Conservation (phyloP, 2,113 vertebrate species). For the Rhipidura dahli region DNA sequence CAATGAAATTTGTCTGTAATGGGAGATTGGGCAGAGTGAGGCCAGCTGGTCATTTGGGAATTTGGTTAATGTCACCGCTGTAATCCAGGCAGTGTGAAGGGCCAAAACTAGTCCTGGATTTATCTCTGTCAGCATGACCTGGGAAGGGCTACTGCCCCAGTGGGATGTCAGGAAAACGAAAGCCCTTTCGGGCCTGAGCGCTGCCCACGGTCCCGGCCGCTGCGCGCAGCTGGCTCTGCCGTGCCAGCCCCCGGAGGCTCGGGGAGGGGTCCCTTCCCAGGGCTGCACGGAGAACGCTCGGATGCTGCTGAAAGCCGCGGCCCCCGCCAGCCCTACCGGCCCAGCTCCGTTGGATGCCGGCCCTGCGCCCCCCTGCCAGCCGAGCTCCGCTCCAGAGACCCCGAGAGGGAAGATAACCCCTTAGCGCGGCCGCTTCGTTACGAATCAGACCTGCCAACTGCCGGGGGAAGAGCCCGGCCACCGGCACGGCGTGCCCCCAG, state of each 20-base stretch:
- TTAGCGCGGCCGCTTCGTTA: not conserved
- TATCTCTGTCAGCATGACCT: not conserved
- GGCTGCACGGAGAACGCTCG: not conserved
- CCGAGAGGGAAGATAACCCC: not conserved
- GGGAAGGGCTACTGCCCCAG: not conserved
- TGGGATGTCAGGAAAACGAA: not conserved
- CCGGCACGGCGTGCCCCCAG: not conserved
- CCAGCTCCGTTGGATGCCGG: not conserved
- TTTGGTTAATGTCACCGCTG: not conserved
- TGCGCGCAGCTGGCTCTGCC: not conserved
- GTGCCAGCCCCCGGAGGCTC: accelerated
- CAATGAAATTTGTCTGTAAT: not conserved
- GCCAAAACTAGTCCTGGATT: not conserved
- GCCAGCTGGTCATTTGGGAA: not conserved
- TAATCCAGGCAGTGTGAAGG: not conserved
- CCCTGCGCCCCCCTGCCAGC: not conserved
- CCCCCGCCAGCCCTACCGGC: not conserved
- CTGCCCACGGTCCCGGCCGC: not conserved
- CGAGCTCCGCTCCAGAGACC: not conserved
- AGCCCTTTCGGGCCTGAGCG: too few relatives aligned
- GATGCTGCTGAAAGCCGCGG: not conserved
- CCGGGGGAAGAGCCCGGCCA: not conserved
- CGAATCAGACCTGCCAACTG: not conserved
- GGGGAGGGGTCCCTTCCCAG: not conserved
- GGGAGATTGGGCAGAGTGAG: not conserved